Evolutionary conservation across 1,140 invertebrate genomes (phyloP).

Genomic region (Brachionus calyciflorus): DNA sequence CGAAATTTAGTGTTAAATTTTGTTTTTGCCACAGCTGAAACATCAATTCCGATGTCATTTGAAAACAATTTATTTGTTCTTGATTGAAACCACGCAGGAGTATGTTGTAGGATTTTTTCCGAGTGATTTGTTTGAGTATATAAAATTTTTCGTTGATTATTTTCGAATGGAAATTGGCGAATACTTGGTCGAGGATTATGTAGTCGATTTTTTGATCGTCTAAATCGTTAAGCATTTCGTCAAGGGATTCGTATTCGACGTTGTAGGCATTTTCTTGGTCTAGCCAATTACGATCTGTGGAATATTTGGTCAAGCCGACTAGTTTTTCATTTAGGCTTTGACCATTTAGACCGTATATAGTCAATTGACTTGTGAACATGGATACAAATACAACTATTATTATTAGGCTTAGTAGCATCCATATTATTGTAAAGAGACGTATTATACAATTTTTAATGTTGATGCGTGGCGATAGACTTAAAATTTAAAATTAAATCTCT

Average conservation of each 20-base stretch:
- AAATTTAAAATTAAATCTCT: too few species aligned
- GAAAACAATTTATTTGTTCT: conserved; percentile 7
- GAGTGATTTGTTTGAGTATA: not conserved
- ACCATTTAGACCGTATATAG: conserved; percentile 19
- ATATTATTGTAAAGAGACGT: conserved; percentile 13
- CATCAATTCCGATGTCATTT: not conserved
- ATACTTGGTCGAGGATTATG: conserved; percentile 4
- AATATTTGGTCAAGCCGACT: conserved; percentile 10
- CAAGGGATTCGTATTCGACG: conserved; percentile 5
- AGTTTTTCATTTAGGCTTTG: conserved; percentile 6
- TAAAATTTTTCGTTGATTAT: conserved; percentile 42
- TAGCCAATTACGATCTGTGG: not conserved
- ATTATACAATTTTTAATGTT: conserved; percentile 25
- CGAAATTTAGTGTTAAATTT: conserved; percentile 11
- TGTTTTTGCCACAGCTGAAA: not conserved
- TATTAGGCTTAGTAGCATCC: conserved; percentile 1
- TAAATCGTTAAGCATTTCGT: conserved; percentile 26
- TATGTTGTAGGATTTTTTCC: conserved; percentile 1
- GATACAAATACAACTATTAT: conserved; percentile 16
- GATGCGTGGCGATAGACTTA: conserved; percentile 28
- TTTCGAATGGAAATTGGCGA: conserved; percentile 38
- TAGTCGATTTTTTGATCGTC: conserved; percentile 42
- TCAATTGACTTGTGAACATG: conserved; percentile 39
- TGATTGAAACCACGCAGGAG: not conserved
- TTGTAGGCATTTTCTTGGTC: conserved; percentile 17